Evolutionary conservation across 2,113 vertebrate genomes (phyloP).

Genomic region (Entelurus aequoreus): DNA sequence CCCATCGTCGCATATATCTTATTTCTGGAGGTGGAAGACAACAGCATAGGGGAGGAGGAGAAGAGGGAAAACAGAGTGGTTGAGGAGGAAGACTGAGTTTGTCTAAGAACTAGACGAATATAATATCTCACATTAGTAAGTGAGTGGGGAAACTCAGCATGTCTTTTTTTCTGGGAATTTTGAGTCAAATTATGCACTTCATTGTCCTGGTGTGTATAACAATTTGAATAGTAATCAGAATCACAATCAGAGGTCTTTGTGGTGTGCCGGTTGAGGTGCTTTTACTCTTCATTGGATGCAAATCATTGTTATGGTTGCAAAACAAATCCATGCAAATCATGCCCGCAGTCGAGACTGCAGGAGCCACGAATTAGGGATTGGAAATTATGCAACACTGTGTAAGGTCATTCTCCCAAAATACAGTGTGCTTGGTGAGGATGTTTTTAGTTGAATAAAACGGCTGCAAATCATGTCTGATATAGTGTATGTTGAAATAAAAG

Average conservation of each 20-base stretch:
- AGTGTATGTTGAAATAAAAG: too few species aligned
- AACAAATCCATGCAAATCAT: constrained; percentile 61
- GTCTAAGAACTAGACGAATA: background rate
- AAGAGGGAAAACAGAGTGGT: background rate
- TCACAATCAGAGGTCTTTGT: constrained; percentile 26
- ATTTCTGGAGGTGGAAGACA: constrained; percentile 50
- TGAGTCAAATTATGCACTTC: background rate
- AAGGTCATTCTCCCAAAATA: constrained; percentile 29
- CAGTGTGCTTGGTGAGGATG: background rate
- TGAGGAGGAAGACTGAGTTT: background rate
- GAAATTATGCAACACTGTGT: constrained; percentile 16
- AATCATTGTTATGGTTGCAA: constrained; percentile 45
- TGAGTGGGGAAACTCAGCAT: too few species aligned
- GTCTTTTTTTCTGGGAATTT: too few species aligned
- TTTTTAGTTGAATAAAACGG: background rate
- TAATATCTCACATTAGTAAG: too few species aligned
- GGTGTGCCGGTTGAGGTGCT: constrained; percentile 17
- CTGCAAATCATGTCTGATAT: too few species aligned
- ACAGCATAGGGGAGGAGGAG: constrained; percentile 11
- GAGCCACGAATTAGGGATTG: constrained; percentile 24
- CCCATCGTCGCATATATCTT: constrained; percentile 61
- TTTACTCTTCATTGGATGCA: constrained; percentile 50
- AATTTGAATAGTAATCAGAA: constrained; percentile 33
- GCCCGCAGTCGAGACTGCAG: constrained; percentile 19
- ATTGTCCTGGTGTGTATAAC: constrained; percentile 3